These are phyloP conservation scores for Hippocampus mohnikei DNA, from an alignment of 2,113 vertebrate species.

Conservation along the genomic window DNA sequence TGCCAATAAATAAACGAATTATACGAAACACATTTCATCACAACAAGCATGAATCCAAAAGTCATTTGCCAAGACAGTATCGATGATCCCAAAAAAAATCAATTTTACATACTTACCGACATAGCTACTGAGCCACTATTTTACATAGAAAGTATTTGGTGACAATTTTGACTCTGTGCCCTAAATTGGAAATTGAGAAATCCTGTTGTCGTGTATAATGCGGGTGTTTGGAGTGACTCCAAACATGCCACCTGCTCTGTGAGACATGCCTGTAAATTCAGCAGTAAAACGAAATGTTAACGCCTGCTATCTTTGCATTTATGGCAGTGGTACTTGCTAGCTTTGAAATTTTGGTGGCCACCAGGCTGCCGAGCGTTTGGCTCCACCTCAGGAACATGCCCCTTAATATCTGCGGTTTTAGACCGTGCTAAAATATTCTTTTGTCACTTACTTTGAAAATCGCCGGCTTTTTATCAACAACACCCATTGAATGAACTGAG, in stretches of 20 bases:
- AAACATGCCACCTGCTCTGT: slow-evolving; percentile 62
- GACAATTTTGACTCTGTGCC: not conserved
- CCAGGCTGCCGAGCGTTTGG: slow-evolving; percentile 53
- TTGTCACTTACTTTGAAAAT: not conserved
- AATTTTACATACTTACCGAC: no score
- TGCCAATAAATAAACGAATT: not conserved
- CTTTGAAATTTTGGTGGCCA: slow-evolving; percentile 31
- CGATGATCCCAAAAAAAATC: no score
- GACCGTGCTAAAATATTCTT: not conserved
- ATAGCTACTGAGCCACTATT: no score
- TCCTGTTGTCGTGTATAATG: slow-evolving; percentile 23
- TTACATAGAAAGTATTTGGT: not conserved
- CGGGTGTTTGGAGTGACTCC: slow-evolving; percentile 43
- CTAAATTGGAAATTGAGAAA: not conserved
- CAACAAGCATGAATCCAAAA: not conserved
- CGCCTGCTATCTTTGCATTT: slow-evolving; percentile 51
- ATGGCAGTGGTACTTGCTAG: slow-evolving; percentile 27
- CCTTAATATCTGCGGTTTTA: not conserved
- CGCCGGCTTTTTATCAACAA: not conserved
- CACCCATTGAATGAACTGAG: not conserved
- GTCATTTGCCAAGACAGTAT: not conserved
- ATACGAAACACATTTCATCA: not conserved
- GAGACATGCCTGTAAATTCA: slow-evolving; percentile 54
- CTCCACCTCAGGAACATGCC: slow-evolving; percentile 39
- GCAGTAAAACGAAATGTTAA: slow-evolving; percentile 63